Conservation (phyloP, 1,140 invertebrate genomes). For the Helicoverpa armigera region DNA sequence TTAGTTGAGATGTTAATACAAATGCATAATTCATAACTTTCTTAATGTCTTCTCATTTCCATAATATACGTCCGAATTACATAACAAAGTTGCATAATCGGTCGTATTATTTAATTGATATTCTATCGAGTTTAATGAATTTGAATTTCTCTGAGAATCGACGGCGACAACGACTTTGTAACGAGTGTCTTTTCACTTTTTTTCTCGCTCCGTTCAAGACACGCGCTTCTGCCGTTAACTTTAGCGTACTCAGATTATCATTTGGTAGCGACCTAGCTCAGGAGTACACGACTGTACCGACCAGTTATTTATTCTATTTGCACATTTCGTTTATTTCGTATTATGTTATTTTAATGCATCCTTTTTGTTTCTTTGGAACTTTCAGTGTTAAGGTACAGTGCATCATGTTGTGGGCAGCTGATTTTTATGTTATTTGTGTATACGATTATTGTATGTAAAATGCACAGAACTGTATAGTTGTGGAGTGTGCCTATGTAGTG, state of each 20-base stretch:
- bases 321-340: constrained; percentile 67
- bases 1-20: background rate
- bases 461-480: constrained; percentile 81
- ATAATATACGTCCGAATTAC: constrained; percentile 12
- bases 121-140: constrained; percentile 51
- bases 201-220: constrained; percentile 73
- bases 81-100: constrained; percentile 23
- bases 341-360: constrained; percentile 68
- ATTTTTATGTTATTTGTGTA: constrained; percentile 79
- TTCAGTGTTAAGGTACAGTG: constrained; percentile 83
- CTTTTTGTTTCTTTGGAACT: constrained; percentile 79
- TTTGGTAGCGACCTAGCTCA: constrained; percentile 64
- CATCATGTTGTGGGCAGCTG: constrained; percentile 81
- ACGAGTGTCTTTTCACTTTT: constrained; percentile 82
- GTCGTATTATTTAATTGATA: constrained; percentile 40
- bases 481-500: constrained; percentile 82
- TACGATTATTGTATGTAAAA: constrained; percentile 77
- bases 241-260: constrained; percentile 66
- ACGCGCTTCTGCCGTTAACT: constrained; percentile 72
- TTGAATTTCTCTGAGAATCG: constrained; percentile 77
- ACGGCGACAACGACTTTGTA: constrained; percentile 65
- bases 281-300: constrained; percentile 55
- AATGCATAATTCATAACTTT: constrained; percentile 25
- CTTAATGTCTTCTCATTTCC: constrained; percentile 19
- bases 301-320: constrained; percentile 58